Percentiles rank a stretch among this genome's conserved stretches.
Conservation (phyloP, 2,113 vertebrate genomes). For the Stegostoma tigrinum region DNA sequence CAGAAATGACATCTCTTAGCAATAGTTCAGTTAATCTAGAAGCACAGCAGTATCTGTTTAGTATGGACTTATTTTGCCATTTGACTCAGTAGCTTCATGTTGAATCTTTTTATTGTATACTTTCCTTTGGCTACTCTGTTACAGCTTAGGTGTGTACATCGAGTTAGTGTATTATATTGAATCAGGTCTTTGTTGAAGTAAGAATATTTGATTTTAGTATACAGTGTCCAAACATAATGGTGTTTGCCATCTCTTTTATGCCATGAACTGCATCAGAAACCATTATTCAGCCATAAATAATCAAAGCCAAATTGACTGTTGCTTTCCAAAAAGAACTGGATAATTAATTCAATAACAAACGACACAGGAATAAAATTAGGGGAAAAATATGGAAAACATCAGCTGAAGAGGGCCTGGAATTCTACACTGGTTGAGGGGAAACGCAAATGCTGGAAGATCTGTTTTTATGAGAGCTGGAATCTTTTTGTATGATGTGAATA, state of each 20-base stretch:
- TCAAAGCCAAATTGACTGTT: background rate
- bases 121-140: background rate
- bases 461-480: background rate
- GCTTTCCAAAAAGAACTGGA: background rate
- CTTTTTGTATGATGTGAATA: background rate
- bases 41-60: background rate
- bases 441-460: background rate
- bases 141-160: background rate
- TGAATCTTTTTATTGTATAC: background rate
- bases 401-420: background rate
- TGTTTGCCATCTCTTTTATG: background rate
- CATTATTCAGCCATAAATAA: background rate
- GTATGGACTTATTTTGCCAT: background rate
- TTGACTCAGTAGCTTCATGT: background rate
- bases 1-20: background rate
- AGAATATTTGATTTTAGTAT: background rate
- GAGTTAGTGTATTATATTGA: background rate
- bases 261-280: background rate
- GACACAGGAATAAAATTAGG: background rate
- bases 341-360: background rate
- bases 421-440: background rate
- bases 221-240: background rate
- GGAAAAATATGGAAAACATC: background rate
- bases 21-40: background rate
- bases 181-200: background rate